Conservation (phyloP, 2,888 invertebrate species). For the Drosophila testacea region DNA sequence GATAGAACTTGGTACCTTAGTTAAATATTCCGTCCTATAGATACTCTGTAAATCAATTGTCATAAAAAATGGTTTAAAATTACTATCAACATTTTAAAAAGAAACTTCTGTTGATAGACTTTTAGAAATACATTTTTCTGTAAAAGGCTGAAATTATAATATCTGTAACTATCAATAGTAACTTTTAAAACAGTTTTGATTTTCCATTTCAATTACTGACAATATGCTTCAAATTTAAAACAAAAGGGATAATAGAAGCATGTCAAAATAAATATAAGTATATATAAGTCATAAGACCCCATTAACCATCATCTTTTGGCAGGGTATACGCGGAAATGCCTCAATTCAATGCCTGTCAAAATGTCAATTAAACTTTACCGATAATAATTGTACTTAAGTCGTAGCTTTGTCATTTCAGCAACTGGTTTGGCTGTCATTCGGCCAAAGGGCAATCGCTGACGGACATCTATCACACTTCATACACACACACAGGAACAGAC, state of each 20-base stretch:
- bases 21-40: too few relatives aligned
- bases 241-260: too few relatives aligned
- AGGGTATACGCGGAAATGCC: not conserved
- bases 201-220: too few relatives aligned
- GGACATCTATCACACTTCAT: conserved; percentile 54
- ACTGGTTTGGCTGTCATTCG: conserved; percentile 50
- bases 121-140: too few relatives aligned
- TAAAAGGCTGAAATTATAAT: too few relatives aligned
- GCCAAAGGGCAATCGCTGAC: conserved; percentile 47
- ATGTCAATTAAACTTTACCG: conserved; percentile 30
- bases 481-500: not conserved
- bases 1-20: not conserved
- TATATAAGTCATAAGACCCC: not conserved
- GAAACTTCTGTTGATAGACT: too few relatives aligned
- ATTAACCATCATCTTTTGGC: not conserved
- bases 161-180: too few relatives aligned
- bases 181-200: too few relatives aligned
- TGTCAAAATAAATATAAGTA: too few relatives aligned
- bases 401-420: conserved; percentile 17
- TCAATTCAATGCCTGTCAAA: conserved; percentile 25
- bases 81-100: too few relatives aligned
- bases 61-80: too few relatives aligned
- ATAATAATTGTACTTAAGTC: conserved; percentile 28
- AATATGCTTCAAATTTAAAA: too few relatives aligned
- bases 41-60: not conserved